Evolutionary conservation across 2,113 vertebrate genomes (phyloP).

Genomic region (Pangasianodon hypophthalmus): DNA sequence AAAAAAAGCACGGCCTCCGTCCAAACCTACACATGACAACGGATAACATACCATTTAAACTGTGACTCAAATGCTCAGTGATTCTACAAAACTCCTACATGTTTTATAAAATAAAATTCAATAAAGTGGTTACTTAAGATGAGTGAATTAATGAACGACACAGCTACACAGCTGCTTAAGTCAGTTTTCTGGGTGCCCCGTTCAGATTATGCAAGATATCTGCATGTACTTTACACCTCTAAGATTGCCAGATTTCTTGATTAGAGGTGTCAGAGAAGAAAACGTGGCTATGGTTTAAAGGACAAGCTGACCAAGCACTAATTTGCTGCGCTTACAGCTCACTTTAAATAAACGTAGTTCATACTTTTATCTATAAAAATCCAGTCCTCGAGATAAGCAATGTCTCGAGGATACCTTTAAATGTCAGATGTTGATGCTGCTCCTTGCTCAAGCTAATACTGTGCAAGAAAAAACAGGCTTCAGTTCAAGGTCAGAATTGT

Average conservation of each 20-base stretch:
- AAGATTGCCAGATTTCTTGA: not conserved
- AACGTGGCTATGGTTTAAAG: not conserved
- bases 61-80: not conserved
- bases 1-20: constrained; percentile 97
- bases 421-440: not conserved
- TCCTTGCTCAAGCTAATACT: not conserved
- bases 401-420: not conserved
- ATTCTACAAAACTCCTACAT: not conserved
- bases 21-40: constrained; percentile 79
- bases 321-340: not conserved
- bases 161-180: not conserved
- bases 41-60: not conserved
- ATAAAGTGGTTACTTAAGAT: not conserved
- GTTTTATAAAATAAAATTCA: not conserved
- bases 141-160: not conserved
- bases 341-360: not conserved
- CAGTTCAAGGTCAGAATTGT: not conserved
- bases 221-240: not conserved
- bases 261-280: not conserved
- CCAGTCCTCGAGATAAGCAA: not conserved
- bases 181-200: not conserved
- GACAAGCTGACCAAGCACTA: not conserved
- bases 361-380: not conserved
- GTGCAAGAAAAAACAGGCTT: not conserved
- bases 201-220: not conserved